These are phyloP conservation scores for Eudiplozoon nipponicum DNA, from an alignment of 2,888 invertebrate species.

Conservation along the genomic window DNA sequence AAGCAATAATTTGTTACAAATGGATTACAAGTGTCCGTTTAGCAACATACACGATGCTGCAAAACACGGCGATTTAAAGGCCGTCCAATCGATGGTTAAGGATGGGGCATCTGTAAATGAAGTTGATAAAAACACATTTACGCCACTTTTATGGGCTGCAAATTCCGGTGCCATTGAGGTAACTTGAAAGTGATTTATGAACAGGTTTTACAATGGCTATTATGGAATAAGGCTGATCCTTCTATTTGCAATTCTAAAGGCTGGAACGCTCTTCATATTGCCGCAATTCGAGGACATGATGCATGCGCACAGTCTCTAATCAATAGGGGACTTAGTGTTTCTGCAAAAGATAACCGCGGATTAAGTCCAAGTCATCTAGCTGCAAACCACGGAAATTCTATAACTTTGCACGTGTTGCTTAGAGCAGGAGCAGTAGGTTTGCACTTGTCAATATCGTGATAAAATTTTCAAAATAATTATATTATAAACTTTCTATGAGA, in stretches of 20 bases:
- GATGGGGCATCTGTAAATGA: conserved; percentile 27
- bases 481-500: too few species aligned
- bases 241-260: conserved; percentile 25
- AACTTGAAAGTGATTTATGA: conserved; percentile 5
- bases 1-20: too few species aligned
- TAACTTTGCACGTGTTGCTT: conserved; percentile 24
- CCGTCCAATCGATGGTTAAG: conserved; percentile 25
- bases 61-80: conserved; percentile 21
- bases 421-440: conserved; percentile 23
- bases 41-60: conserved; percentile 21
- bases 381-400: conserved; percentile 25
- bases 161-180: conserved; percentile 26
- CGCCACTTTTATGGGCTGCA: conserved; percentile 26
- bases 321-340: conserved; percentile 25
- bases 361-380: conserved; percentile 25
- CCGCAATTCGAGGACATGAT: conserved; percentile 26
- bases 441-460: background rate
- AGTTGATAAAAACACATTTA: conserved; percentile 24
- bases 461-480: background rate
- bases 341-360: conserved; percentile 22
- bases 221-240: conserved; percentile 28
- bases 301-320: conserved; percentile 26
- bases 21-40: too few species aligned
- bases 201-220: conserved; percentile 27
- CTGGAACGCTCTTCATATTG: conserved; percentile 27